Percentiles rank a stretch among this genome's conserved stretches.
Evolutionary conservation across 2,797 vertebrate genomes (phyloP).

Genomic region (Sebastes steindachneri): DNA sequence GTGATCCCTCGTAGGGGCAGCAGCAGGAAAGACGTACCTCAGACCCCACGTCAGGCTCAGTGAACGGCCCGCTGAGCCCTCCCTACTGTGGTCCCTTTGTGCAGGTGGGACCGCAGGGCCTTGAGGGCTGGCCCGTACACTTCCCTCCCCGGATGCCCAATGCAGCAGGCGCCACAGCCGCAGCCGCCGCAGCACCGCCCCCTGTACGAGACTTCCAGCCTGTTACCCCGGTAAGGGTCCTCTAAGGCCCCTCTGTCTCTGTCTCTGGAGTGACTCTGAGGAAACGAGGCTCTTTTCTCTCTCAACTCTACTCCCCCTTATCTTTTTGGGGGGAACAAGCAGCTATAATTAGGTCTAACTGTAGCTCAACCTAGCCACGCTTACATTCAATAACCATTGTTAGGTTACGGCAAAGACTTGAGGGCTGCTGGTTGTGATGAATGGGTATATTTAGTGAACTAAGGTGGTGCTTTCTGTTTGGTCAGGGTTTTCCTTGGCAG

Average conservation of each 20-base stretch:
- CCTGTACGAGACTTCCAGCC: constrained; percentile 89
- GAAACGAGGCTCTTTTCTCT: constrained; percentile 55
- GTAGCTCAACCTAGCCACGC: constrained; percentile 17
- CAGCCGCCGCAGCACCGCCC: constrained; percentile 78
- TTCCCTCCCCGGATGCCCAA: constrained; percentile 89
- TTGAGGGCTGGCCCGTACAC: constrained; percentile 92
- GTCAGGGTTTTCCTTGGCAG: constrained; percentile 91
- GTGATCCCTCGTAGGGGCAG: constrained; percentile 81
- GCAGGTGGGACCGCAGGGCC: constrained; percentile 88
- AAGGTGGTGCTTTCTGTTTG: constrained; percentile 9
- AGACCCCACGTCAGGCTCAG: constrained; percentile 83
- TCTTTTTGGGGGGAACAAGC: constrained; percentile 19
- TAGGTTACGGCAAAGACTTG: constrained; percentile 27
- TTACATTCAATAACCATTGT: constrained; percentile 28
- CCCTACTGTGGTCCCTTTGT: constrained; percentile 91
- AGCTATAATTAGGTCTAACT: constrained; percentile 20
- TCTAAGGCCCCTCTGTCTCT: constrained; percentile 60
- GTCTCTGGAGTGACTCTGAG: constrained; percentile 66
- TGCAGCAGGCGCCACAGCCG: constrained; percentile 72
- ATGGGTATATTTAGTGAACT: neutral
- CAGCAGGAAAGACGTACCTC: constrained; percentile 89
- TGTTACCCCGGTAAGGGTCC: constrained; percentile 83
- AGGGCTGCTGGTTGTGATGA: constrained; percentile 24
- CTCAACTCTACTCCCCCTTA: constrained; percentile 27
- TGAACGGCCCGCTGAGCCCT: constrained; percentile 87